Base-by-base conservation (phyloP, 2,888 invertebrate species). In the Caenorhabditis imperialis region DNA sequence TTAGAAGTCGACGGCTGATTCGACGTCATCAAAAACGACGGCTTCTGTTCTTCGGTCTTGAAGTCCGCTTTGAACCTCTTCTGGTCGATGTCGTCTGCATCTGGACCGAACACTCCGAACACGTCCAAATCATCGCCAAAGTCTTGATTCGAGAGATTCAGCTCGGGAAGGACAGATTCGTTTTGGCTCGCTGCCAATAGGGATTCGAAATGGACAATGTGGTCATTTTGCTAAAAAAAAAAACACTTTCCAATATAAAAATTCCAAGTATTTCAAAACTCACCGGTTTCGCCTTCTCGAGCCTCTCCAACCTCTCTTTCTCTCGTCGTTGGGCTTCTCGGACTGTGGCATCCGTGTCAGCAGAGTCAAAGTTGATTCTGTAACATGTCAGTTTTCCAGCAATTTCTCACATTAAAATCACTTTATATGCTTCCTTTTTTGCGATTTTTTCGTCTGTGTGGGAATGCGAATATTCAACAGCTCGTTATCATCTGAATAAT, bases 251-350 rank as follows among this genome's bases (percentile, higher is more conserved):
- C 14, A 30, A 18, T 30, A 47, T 47, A 47, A 25, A 27, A 35
- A 35, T 50, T 50, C 5, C 6, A 14, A 20, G 30, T 45, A 22
- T 37, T 22, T 8, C 14, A 23, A 27, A 23, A 7, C 35, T 33
- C n/a, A 61, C 65, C 37, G 62, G 48, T 35, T 65, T 65, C 5
- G 57, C 44, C 50, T 81, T 77, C 44, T 79, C 72, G 18, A 82
- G 42, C 18, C 84, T 65, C n/a, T 83, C 80, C 44, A 82, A 55
- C n/a, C 84, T 67, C 55, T 82, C 77, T 40, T 78, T 74, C 54
- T 84, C 84, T 22, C 57, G 61, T 42, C 70, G 40, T 44, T 81
- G 83, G 0, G 83, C 83, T 42, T 73, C 77, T n/a, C 72, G 22
- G 1, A 70, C 65, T 8, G 47, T 47, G 20, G 27, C 30, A 45